A percentile compares a stretch with the other conserved stretches of the same genome.
Evolutionary conservation across 2,113 vertebrate species (phyloP).

Genomic region (Tamias sibiricus): DNA sequence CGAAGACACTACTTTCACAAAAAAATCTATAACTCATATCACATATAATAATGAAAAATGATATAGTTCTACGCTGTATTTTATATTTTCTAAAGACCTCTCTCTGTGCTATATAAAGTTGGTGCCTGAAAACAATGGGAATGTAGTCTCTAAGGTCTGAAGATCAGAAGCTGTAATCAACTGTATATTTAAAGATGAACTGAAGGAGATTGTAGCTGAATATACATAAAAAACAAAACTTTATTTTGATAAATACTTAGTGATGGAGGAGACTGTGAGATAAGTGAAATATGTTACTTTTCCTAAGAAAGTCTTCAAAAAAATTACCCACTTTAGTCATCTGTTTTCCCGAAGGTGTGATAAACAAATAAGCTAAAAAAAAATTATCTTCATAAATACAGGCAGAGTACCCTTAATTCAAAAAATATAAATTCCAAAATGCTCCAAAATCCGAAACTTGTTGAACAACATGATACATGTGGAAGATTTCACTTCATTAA

Average conservation of each 20-base stretch:
- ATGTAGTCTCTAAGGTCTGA: neutral
- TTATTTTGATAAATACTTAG: neutral
- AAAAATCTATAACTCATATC: neutral
- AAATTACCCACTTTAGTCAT: constrained; percentile 26
- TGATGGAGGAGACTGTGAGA: neutral
- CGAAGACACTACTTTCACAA: neutral
- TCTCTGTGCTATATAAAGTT: neutral
- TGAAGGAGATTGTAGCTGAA: neutral
- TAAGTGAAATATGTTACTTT: neutral
- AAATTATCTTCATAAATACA: neutral
- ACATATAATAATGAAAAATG: neutral
- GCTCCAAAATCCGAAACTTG: neutral
- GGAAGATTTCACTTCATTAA: neutral
- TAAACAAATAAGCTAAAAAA: constrained; percentile 33
- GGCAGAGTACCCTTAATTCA: neutral
- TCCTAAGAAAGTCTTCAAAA: neutral
- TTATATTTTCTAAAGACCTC: neutral
- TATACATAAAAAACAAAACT: neutral
- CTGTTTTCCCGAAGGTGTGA: neutral
- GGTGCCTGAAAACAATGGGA: neutral
- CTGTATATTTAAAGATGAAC: neutral
- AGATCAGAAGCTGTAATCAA: neutral
- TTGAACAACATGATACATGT: neutral
- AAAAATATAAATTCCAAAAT: neutral
- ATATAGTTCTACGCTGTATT: neutral